Evolutionary conservation across 2,888 invertebrate species (phyloP).

Genomic region (Stramonita haemastoma): DNA sequence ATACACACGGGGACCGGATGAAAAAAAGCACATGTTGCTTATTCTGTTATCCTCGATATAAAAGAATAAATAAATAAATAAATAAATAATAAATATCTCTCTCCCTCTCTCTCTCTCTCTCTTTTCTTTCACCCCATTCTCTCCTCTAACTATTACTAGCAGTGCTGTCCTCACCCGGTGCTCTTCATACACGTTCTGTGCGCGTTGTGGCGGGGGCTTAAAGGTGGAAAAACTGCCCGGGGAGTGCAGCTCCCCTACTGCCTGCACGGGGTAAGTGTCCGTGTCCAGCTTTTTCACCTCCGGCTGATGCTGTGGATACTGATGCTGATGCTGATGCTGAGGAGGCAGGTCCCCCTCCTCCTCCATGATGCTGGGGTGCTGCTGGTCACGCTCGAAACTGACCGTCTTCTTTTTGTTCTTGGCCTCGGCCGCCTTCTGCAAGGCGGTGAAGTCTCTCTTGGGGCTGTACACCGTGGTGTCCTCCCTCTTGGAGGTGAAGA

Average conservation of each 20-base stretch:
- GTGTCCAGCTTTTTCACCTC: not conserved
- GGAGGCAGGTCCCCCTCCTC: constrained; percentile 20
- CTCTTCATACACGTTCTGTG: not conserved
- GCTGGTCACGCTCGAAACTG: constrained; percentile 31
- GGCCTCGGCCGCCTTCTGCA: not conserved
- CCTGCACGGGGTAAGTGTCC: constrained; percentile 31
- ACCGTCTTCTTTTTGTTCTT: constrained; percentile 34
- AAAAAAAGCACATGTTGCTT: too few species aligned
- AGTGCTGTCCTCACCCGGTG: constrained; percentile 14
- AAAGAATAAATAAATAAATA: too few species aligned
- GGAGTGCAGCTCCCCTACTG: constrained; percentile 8
- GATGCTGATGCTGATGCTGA: not conserved
- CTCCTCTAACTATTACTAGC: not conserved
- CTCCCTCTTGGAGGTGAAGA: constrained; percentile 34
- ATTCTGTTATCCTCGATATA: too few species aligned
- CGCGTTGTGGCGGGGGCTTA: constrained; percentile 27
- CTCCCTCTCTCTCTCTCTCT: too few species aligned
- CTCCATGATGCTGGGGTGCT: constrained; percentile 19
- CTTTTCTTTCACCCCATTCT: too few species aligned
- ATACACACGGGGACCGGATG: too few species aligned
- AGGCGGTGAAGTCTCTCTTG: not conserved
- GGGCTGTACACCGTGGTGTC: constrained; percentile 31
- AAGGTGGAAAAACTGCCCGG: constrained; percentile 36
- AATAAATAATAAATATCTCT: too few species aligned
- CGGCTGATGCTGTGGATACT: not conserved